Evolutionary conservation across 2,888 invertebrate species (phyloP), one percentile per base, ranked within the genome.

Genomic region (Strigamia transsilvanica): DNA sequence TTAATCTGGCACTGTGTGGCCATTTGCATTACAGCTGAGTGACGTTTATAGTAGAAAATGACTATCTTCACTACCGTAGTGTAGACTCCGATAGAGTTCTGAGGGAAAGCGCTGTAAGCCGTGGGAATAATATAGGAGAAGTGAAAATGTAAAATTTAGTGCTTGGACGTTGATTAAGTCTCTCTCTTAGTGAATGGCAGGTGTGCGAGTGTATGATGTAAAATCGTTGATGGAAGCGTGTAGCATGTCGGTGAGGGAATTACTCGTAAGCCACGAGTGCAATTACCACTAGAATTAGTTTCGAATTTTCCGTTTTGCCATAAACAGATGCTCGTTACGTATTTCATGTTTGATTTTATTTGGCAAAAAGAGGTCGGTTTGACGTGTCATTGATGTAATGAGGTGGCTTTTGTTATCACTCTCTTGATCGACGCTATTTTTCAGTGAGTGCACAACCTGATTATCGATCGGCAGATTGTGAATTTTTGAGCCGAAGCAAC

Each of bases 371-470:
- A 13, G 46, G 15, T n/a, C 9, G 18, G 56, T 73, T 73, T 32
- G 73, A 73, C 32, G 73, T 73, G 73, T 73, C 73, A n/a, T 73
- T 27, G 73, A 73, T 27, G 73, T 73, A 73, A 73, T 73, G 73
- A 73, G 73, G 73, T 73, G 73, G 73, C 73, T 73, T 73, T 73
- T 73, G 73, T 73, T 73, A 73, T 73, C 73, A 73, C 73, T 27
- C 73, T 73, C 73, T 73, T 73, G 27, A 73, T 73, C 73, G 73
- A 73, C 73, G 73, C 73, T 73, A 73, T 73, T 73, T 73, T 73
- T 73, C 73, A 73, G 73, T 73, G 73, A 73, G 73, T 73, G 73
- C 73, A 73, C 73, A 73, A 73, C 73, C 73, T 73, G 73, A 73
- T 73, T 73, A 73, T 73, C 73, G 73, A 73, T 73, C 73, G 73